Evolutionary conservation across 2,797 vertebrate species (phyloP).

Genomic region (Aplochiton taeniatus): DNA sequence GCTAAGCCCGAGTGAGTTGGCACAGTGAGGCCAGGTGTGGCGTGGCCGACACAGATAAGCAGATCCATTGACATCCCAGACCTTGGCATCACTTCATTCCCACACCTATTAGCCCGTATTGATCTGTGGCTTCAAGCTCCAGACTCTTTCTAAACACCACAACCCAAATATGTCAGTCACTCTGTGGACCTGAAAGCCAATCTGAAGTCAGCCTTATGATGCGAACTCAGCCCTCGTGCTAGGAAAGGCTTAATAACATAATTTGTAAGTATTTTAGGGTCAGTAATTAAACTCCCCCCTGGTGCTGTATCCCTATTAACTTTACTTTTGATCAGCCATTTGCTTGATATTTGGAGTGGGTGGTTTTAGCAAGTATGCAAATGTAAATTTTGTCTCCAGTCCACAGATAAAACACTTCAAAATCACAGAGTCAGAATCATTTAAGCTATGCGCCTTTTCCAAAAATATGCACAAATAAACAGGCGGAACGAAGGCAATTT

Average conservation of each 20-base stretch:
- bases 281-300: slow-evolving; percentile 67
- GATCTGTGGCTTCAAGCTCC: slow-evolving; percentile 61
- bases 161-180: slow-evolving; percentile 65
- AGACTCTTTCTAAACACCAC: slow-evolving; percentile 63
- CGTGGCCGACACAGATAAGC: slow-evolving; percentile 76
- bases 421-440: slow-evolving; percentile 55
- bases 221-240: background rate
- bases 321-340: slow-evolving; percentile 66
- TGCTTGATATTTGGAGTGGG: slow-evolving; percentile 61
- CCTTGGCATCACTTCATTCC: slow-evolving; percentile 73
- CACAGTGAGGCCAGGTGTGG: slow-evolving; percentile 43
- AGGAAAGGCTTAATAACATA: slow-evolving; percentile 46
- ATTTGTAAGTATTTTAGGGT: slow-evolving; percentile 67
- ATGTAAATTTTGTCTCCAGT: slow-evolving; percentile 61
- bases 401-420: slow-evolving; percentile 53
- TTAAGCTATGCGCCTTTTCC: slow-evolving; percentile 43
- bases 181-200: slow-evolving; percentile 33
- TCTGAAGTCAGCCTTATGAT: background rate
- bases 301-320: slow-evolving; percentile 63
- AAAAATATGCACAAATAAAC: slow-evolving; percentile 19
- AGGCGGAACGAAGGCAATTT: slow-evolving; percentile 23
- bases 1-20: slow-evolving; percentile 58
- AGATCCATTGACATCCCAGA: slow-evolving; percentile 75
- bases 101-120: slow-evolving; percentile 75
- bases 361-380: slow-evolving; percentile 64